Base-by-base conservation (phyloP, 2,113 vertebrate genomes). In the Pedetes capensis region DNA sequence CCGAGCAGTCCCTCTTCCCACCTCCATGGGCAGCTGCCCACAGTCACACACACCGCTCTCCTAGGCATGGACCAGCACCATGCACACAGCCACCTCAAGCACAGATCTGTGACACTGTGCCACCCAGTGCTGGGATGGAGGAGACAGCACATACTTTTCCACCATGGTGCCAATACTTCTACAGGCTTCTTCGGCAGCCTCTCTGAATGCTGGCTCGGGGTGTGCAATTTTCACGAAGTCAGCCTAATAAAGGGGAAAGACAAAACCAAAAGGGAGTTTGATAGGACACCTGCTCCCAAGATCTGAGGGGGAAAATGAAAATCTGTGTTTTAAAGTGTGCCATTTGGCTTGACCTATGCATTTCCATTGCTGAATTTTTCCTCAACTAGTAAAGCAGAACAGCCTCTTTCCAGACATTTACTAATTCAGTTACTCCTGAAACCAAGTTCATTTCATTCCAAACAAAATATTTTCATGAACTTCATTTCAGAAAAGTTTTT, bases 181-280 rank as follows among this genome's bases (percentile, higher is more conserved):
- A 95, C 99, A 99, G 29, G 99, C 98, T 96, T 99, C 99, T 91
- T 99, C 99, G 2, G 99, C 99, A 29, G 99, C 99, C 47, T 99
- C 99, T 82, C 99, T 98, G 97, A 99, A 99, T 0, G 97, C 98
- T 18, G 98, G 98, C 95, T 99, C 98, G 11, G 99, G 99, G 95
- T 99, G 99, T 63, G 99, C 99, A 55, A 99, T 98, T 98, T 99
- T 99, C 55, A 99, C 98, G 98, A 99, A 99, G 97, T 99, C 99
- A 39, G 99, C 99, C 99, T 99, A 95, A 76, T 0, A 34, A 83
- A 96, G 64, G 89, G 1, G 9, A 42, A 23, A 95, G 84, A 97
- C 81, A 96, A 37, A 93, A 89, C 18, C 10, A 76, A 63, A 34
- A 92, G 69, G 63, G 32, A 6, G 6, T 49, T 14, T 63, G 94